Evolutionary conservation across 2,113 vertebrate species (phyloP), one percentile per base, ranked within the genome.

Genomic region (Pelodiscus sinensis): DNA sequence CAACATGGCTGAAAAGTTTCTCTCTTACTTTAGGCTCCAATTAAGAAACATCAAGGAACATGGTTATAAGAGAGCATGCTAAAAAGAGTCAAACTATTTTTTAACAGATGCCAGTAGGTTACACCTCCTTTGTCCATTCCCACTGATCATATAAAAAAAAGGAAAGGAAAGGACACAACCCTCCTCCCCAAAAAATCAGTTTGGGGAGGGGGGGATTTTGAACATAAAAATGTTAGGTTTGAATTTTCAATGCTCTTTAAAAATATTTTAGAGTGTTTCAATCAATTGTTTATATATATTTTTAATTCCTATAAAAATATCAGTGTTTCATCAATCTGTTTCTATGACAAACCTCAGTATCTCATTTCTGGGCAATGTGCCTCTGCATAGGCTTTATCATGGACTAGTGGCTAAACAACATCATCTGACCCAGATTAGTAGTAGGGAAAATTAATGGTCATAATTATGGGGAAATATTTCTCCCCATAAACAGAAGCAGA

Each of bases 21-120:
- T 38, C 6, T 51, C 51, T 65, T 75, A 12, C 2, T 44, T 1
- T 83, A 1, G 16, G 73, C 4, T 85, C 14, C 38, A 82, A 1
- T 82, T 14, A 86, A 95, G 85, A 71, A 80, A 12, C 62, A 82
- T 35, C 87, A 84, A 51, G 50, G 8, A 92, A 75, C 12, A 71
- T 9, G 60, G 24, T 58, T 91, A 12, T 6, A 27, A 52, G 79
- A 77, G 14, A 15, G 9, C 1, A 56, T 31, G 18, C 13, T 22
- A 44, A 50, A 44, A 24, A 44, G 21, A 44, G 12, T 25, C 25
- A 38, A 75, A 8, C 2, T 18, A 27, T n/a, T 89, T 90, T 57
- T 84, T 29, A 5, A 0, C 16, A 82, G 5, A 9, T 68, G 21
- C 83, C 89, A 91, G 8, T 68, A 88, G 79, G 1, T 58, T 84